Conservation (phyloP, 2,113 vertebrate genomes). For the Calcarius ornatus region DNA sequence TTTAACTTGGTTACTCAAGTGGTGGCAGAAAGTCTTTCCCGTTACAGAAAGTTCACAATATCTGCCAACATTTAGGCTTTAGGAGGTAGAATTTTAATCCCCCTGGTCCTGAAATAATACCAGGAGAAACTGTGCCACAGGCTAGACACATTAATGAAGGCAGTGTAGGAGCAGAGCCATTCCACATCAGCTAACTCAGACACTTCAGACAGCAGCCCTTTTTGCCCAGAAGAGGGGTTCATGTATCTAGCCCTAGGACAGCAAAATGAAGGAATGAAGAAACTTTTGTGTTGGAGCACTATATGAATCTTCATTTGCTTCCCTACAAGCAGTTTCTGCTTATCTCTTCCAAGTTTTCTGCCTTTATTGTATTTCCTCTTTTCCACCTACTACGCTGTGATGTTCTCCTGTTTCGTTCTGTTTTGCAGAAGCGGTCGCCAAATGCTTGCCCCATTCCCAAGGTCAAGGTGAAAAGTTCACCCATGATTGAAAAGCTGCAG, state of each 20-base stretch:
- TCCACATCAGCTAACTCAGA: neutral
- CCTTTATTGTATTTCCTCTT: neutral
- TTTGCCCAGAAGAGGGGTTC: neutral
- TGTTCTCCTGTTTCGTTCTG: neutral
- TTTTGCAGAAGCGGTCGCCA: slow-evolving; percentile 70
- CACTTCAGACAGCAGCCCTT: neutral
- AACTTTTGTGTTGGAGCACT: neutral
- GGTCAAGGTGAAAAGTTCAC: slow-evolving; percentile 79
- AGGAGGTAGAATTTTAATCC: neutral
- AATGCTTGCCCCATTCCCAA: slow-evolving; percentile 60
- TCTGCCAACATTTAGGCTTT: neutral
- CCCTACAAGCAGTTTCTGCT: neutral
- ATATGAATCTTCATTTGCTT: neutral
- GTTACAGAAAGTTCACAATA: neutral
- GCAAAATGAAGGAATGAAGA: neutral
- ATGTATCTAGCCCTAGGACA: neutral
- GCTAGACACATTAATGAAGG: neutral
- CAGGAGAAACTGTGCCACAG: neutral
- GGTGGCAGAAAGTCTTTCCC: neutral
- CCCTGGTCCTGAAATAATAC: neutral
- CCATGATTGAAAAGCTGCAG: slow-evolving; percentile 83
- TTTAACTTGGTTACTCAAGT: neutral
- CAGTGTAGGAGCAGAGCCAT: neutral
- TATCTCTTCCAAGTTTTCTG: neutral
- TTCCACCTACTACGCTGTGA: neutral